Evolutionary conservation across 2,888 invertebrate genomes (phyloP), one percentile per base, ranked within the genome.

Genomic region (Muscina levida): DNA sequence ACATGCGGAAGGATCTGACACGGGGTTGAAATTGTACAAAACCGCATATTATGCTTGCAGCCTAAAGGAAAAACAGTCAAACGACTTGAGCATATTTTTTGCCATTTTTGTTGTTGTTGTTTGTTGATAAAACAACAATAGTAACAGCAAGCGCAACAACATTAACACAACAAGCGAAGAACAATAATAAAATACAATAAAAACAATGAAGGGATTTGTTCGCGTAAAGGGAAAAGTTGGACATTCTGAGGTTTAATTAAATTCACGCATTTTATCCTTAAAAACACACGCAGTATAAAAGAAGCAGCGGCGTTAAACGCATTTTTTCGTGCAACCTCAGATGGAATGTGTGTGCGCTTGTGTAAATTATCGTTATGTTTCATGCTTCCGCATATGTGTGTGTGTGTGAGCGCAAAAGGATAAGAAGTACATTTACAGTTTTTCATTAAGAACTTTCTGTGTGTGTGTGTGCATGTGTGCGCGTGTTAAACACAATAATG

Each of bases 171-270:
- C 3, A 3, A 5, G 3, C 31, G 31, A 31, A 13, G 22, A 26
- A 19, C 19, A n/a, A n/a, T n/a, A n/a, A n/a, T n/a, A n/a, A n/a
- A n/a, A n/a, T n/a, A n/a, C n/a, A n/a, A n/a, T 53, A 39, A 31
- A 51, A 5, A 51, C 5, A 19, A 37, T 56, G 26, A 24, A 24
- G 8, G 67, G 22, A 19, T 11, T 11, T 51, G 51, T 48, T n/a
- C n/a, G n/a, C n/a, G n/a, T n/a, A 48, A 6, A 48, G 31, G 8
- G 31, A 31, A 31, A 31, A 31, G 8, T 31, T 31, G 31, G 11
- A 59, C 62, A 67, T 37, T 37, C 66, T 53, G 70, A 67, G 59
- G 44, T 72, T 79, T 79, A 74, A 79, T 75, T 79, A 74, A 67
- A 79, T 74, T 75, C 53, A 79, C 53, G 51, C 79, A 75, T 51